Conservation (phyloP, 2,888 invertebrate genomes). For the Eupithecia inturbata region DNA sequence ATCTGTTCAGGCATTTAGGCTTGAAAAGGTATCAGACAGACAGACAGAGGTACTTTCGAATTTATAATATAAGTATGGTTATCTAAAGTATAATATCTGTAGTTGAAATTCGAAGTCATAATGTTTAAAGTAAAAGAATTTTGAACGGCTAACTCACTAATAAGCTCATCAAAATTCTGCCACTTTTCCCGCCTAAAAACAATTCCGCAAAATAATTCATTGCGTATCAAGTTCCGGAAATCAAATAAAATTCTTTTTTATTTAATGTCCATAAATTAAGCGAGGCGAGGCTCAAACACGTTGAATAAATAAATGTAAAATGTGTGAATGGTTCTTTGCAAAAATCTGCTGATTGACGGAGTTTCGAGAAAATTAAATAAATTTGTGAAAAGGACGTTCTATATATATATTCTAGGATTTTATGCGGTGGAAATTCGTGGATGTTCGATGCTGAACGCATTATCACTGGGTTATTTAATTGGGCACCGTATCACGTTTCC, state of each 20-base stretch:
- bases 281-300: slow-evolving; percentile 17
- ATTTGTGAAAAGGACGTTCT: slow-evolving; percentile 15
- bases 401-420: not conserved
- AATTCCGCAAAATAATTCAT: slow-evolving; percentile 25
- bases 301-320: slow-evolving; percentile 34
- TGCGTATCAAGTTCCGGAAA: slow-evolving; percentile 26
- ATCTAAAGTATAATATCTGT: too few relatives aligned
- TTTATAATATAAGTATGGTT: too few relatives aligned
- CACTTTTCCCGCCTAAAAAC: not conserved
- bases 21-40: too few relatives aligned
- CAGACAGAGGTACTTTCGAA: too few relatives aligned
- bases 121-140: not conserved
- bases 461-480: not conserved
- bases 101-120: not conserved
- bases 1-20: too few relatives aligned
- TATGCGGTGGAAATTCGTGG: not conserved
- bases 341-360: slow-evolving; percentile 25
- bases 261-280: slow-evolving; percentile 35
- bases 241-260: slow-evolving; percentile 34
- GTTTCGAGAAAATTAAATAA: slow-evolving; percentile 29
- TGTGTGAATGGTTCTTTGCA: slow-evolving; percentile 27
- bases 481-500: not conserved
- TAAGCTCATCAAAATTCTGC: slow-evolving; percentile 8
- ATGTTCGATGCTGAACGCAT: not conserved
- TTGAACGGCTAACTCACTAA: not conserved